Conservation (phyloP, 1,140 invertebrate species). For the Epicauta chinensis region DNA sequence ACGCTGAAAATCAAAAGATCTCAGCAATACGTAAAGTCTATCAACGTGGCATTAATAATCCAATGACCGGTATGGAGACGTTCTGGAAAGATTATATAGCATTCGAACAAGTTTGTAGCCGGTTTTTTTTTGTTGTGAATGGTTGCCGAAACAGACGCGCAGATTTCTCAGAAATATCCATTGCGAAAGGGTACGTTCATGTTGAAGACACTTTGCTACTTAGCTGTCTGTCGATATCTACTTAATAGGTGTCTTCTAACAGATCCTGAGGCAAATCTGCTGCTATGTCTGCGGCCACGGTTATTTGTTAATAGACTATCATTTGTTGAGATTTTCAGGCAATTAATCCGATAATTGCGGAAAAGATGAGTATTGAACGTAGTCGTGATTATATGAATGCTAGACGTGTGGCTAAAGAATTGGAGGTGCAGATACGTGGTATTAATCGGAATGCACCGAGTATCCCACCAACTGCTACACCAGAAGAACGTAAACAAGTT, state of each 20-base stretch:
- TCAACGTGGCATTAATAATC: slow-evolving; percentile 91
- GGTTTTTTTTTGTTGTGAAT: no score
- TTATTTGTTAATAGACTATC: not conserved
- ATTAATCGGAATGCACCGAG: slow-evolving; percentile 92
- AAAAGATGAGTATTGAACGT: slow-evolving; percentile 51
- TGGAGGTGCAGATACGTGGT: slow-evolving; percentile 91
- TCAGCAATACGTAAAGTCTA: slow-evolving; percentile 95
- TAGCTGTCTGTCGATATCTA: no score
- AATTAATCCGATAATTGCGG: slow-evolving; percentile 94
- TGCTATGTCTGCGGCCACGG: no score
- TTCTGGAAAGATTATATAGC: slow-evolving; percentile 98
- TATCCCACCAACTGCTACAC: slow-evolving; percentile 82
- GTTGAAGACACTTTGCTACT: no score
- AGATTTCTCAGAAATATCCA: no score
- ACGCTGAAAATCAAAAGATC: slow-evolving; percentile 99
- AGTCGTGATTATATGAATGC: slow-evolving; percentile 98
- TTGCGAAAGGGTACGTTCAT: no score
- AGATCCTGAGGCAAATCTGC: no score
- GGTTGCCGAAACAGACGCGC: no score
- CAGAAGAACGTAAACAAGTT: slow-evolving; percentile 89
- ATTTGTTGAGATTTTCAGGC: slow-evolving; percentile 39
- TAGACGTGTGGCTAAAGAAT: slow-evolving; percentile 89
- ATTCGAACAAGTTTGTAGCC: slow-evolving; percentile 78
- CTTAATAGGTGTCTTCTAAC: no score
- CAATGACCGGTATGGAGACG: slow-evolving; percentile 95